Evolutionary conservation across 2,113 vertebrate species (phyloP), one percentile per base, ranked within the genome.

Genomic region (Ctenomys sociabilis): DNA sequence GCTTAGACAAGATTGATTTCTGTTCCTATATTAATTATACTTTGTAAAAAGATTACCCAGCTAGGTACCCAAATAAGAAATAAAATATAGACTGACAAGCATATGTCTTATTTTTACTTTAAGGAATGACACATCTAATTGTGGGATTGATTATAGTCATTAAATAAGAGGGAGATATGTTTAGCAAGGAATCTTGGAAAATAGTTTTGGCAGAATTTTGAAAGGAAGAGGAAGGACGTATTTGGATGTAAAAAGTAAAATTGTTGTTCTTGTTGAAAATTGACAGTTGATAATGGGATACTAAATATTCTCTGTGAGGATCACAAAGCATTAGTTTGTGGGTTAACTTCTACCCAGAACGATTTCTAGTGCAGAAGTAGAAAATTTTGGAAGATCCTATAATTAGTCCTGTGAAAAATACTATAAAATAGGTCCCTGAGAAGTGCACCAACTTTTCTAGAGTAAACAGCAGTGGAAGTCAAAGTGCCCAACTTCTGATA

Each of bases 141-240:
- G 19, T 94, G 45, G 83, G 59, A 64, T 68, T 95, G 49, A 92
- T 85, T 94, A n/a, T 52, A 96, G 70, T 92, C 64, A 89, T 95
- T 54, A 66, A 61, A 91, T 87, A 45, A 61, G 81, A 52, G 85
- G 88, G 64, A 90, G 57, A 61, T 88, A 73, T 49, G 13, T 85
- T 93, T 93, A 73, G 80, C 92, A 87, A 94, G 63, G 59, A 91
- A 91, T 43, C 81, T 85, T 81, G 24, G n/a, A 85, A 35, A 94
- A 95, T 57, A 93, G 52, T 92, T 91, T 94, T 78, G 85, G 43
- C n/a, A 97, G 75, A 95, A 0, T 49, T 77, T 63, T 90, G 64
- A 84, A 90, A 93, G 83, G 91, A 87, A 88, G 77, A 81, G 49
- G 45, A 96, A 37, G 57, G 37, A 52, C 35, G 30, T 13, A 24